These are phyloP conservation scores for Otus sunia DNA, from an alignment of 2,113 vertebrate species.

Conservation along the genomic window DNA sequence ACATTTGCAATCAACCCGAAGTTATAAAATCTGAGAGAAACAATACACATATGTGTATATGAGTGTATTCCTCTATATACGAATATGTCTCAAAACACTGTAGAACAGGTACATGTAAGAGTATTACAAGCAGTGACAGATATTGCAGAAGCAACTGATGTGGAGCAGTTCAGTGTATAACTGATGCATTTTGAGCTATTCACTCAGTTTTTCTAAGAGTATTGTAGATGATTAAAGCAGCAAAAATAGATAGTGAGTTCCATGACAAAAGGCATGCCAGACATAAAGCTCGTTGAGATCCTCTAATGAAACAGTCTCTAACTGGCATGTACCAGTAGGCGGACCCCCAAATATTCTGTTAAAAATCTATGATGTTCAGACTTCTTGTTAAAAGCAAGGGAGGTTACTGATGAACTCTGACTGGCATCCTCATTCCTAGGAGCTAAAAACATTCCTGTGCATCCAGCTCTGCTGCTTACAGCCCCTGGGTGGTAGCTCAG, in stretches of 20 bases:
- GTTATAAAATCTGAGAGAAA: not conserved
- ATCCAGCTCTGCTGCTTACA: not conserved
- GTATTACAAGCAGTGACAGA: not conserved
- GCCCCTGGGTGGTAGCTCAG: not conserved
- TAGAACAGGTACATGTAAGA: not conserved
- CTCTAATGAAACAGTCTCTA: not conserved
- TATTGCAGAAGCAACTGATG: not conserved
- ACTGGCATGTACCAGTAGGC: not conserved
- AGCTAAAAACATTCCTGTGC: not conserved
- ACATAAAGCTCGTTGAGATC: not conserved
- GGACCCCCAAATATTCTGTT: not conserved
- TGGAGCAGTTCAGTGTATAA: not conserved
- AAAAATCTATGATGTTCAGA: not conserved
- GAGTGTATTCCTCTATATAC: not conserved
- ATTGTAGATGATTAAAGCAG: not conserved
- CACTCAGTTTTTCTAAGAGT: not conserved
- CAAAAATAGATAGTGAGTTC: not conserved
- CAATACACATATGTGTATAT: accelerated
- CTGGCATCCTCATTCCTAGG: not conserved
- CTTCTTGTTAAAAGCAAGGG: not conserved
- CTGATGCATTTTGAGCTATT: not conserved
- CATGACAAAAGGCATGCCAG: not conserved
- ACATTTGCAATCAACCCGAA: not conserved
- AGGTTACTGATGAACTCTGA: not conserved
- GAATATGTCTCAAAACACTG: not conserved